phyloP scores from a whole-genome alignment of 2,113 vertebrate species.

The Hippocampus guttulatus region DNA sequence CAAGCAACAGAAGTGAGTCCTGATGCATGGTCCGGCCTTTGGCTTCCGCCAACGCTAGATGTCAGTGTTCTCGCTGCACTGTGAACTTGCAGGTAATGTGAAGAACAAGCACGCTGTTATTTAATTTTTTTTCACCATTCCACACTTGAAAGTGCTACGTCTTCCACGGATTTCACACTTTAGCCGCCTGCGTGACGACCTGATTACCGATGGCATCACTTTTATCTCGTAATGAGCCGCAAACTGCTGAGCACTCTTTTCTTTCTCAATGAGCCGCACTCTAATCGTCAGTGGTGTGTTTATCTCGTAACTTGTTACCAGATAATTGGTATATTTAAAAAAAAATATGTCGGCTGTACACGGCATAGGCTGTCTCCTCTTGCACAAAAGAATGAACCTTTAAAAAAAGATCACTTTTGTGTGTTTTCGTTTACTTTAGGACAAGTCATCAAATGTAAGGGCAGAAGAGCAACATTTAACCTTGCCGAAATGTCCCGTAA shows the following conservation, averaged over 20 bases:
- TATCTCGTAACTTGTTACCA: slow-evolving; percentile 17
- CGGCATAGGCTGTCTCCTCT: no score
- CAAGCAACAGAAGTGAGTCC: neutral
- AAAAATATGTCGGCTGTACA: neutral
- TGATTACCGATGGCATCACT: slow-evolving; percentile 54
- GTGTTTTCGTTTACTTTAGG: no score
- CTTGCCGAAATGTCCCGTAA: neutral
- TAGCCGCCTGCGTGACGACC: slow-evolving; percentile 33
- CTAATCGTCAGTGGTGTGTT: neutral
- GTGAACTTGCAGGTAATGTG: slow-evolving; percentile 17
- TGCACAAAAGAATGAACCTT: no score
- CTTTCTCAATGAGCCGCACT: slow-evolving; percentile 18
- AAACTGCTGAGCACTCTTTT: slow-evolving; percentile 54
- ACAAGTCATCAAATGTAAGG: no score
- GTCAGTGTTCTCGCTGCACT: slow-evolving; percentile 66
- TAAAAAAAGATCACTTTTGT: no score
- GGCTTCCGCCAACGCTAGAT: slow-evolving; percentile 63
- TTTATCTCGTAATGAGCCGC: slow-evolving; percentile 55
- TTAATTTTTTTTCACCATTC: neutral
- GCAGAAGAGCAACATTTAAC: no score
- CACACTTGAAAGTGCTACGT: slow-evolving; percentile 29
- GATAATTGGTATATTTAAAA: neutral
- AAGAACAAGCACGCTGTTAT: slow-evolving; percentile 12
- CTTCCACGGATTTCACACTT: slow-evolving; percentile 39
- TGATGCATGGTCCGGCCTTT: neutral